Conservation (phyloP, 1,140 invertebrate species). For the Theocolax elegans region DNA sequence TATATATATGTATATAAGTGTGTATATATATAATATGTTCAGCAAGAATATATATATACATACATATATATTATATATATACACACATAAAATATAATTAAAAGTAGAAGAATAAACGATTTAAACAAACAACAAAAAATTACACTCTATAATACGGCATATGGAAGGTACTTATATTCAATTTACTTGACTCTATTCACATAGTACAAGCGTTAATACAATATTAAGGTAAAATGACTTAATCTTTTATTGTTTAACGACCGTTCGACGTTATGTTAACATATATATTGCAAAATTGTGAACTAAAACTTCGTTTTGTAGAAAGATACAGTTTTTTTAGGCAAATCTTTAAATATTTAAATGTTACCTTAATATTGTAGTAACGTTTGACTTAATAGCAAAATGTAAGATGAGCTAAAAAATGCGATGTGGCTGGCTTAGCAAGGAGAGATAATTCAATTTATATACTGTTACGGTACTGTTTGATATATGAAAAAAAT, state of each 20-base stretch:
- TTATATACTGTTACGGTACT: conserved; percentile 8
- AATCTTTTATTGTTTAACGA: neutral
- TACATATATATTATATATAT: neutral
- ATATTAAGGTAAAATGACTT: neutral
- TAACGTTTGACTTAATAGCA: too few relatives aligned
- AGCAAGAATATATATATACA: conserved; percentile 2
- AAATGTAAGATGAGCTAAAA: too few relatives aligned
- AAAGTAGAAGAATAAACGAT: conserved; percentile 2
- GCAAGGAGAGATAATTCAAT: neutral
- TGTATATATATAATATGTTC: too few relatives aligned
- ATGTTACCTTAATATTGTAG: too few relatives aligned
- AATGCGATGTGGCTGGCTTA: neutral
- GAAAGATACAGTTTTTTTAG: too few relatives aligned
- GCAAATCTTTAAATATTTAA: too few relatives aligned
- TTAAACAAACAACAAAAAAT: conserved; percentile 1
- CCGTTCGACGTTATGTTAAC: too few relatives aligned
- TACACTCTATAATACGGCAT: conserved; percentile 3
- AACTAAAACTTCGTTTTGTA: too few relatives aligned
- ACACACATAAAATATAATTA: conserved; percentile 20
- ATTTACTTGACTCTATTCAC: conserved; percentile 1
- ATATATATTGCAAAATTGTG: too few relatives aligned
- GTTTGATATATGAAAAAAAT: conserved; percentile 5
- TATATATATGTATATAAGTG: conserved; percentile 24
- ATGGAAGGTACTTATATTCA: neutral
- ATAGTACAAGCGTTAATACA: neutral